A percentile compares a stretch with the other conserved stretches of the same genome.
Conservation (phyloP, 37 sponge, comb jelly and placozoan species). For the Axinella damicornis region DNA sequence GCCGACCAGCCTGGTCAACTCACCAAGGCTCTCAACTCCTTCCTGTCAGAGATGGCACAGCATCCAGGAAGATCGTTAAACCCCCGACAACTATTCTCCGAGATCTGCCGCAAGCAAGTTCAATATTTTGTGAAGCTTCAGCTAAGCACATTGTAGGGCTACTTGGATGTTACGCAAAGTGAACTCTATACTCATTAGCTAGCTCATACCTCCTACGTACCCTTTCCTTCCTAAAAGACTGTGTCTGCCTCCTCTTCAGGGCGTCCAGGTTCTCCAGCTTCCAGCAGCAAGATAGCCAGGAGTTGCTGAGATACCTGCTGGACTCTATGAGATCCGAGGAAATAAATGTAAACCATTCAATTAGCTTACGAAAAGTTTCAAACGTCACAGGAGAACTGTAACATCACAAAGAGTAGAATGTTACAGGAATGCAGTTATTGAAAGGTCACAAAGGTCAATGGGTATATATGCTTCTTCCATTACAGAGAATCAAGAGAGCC, state of each 20-base stretch:
- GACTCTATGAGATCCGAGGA: constrained; percentile 82
- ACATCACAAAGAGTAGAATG: no score
- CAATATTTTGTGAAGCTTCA: not conserved
- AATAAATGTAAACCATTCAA: constrained; percentile 57
- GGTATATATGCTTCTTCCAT: not conserved
- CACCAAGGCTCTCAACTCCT: constrained; percentile 18
- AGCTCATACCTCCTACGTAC: not conserved
- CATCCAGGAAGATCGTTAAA: constrained; percentile 18
- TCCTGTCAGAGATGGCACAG: constrained; percentile 35
- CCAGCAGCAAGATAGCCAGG: constrained; percentile 95
- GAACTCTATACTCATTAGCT: no score
- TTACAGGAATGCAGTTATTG: no score
- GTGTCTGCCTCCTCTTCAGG: constrained; percentile 26
- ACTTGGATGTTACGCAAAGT: not conserved
- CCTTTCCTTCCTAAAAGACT: no score
- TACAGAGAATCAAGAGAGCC: constrained; percentile 72
- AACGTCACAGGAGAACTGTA: no score
- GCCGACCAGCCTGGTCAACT: constrained; percentile 7
- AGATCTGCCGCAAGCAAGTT: constrained; percentile 62
- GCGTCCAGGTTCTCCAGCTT: constrained; percentile 72
- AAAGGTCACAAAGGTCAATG: not conserved
- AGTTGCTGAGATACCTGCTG: constrained; percentile 82
- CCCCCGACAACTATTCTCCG: constrained; percentile 58
- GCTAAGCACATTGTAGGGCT: not conserved
- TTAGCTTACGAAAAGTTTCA: no score